Evolutionary conservation across 2,797 vertebrate species (phyloP), one percentile per base, ranked within the genome.

Genomic region (Aldrovandia affinis): DNA sequence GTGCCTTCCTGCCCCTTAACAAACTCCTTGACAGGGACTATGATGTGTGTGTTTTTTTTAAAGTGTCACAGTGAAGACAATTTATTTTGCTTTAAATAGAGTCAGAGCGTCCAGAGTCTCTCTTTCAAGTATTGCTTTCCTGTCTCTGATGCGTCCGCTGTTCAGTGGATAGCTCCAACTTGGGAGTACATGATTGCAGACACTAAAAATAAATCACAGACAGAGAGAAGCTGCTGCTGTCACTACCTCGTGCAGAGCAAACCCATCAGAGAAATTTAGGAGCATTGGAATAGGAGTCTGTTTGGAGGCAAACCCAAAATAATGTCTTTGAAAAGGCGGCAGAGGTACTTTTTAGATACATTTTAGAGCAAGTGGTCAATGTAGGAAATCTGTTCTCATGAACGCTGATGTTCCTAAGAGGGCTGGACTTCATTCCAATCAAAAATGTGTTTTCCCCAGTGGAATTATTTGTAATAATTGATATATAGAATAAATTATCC

Each of bases 171-270:
- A 65, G 14, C 28, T 65, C 63, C 63, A 65, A n/a, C 63, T 65
- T 65, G 63, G 63, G 63, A 65, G 30, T 65, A 33, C 47, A 50
- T 28, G 30, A 28, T 30, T 28, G 30, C 63, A 65, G 28, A 65
- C 15, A 65, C 63, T 65, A 65, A 65, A 65, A 33, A 65, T 65
- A 65, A 65, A 63, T 30, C 28, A 63, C 59, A 65, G 57, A n/a
- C n/a, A 61, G 25, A 61, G 9, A 28, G 63, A 65, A 65, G 28
- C 59, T 28, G n/a, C 28, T 65, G 28, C 63, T 65, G 63, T 15
- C 63, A 14, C 20, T 57, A 18, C 63, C 63, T 65, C n/a, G 10
- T 33, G 28, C 63, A 65, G 28, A 33, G 63, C 20, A n/a, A 65
- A 65, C 63, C 63, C 28, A 33, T 30, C 63, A 65, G 61, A 28